Evolutionary conservation across 2,113 vertebrate species (phyloP).

Genomic region (Gallinago paraguaiae): DNA sequence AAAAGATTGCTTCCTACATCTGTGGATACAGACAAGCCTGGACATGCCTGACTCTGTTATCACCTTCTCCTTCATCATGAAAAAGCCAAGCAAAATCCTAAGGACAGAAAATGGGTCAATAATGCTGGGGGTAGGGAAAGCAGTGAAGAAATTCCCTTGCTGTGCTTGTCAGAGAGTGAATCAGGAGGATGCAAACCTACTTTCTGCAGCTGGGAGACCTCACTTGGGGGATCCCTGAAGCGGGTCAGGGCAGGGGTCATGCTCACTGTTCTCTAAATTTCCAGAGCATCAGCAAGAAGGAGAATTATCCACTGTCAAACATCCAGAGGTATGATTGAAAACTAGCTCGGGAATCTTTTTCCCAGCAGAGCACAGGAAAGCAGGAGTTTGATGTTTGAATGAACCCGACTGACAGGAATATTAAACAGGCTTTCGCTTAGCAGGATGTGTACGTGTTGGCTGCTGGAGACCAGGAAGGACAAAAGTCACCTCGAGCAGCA

Average conservation of each 20-base stretch:
- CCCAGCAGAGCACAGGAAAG: neutral
- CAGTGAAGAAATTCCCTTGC: neutral
- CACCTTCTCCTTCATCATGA: neutral
- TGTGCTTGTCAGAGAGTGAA: neutral
- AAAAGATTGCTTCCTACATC: neutral
- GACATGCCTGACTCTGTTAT: neutral
- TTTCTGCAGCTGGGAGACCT: constrained; percentile 2
- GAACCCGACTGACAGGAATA: neutral
- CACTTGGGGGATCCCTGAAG: neutral
- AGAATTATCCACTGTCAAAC: neutral
- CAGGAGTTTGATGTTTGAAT: neutral
- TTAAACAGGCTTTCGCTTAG: neutral
- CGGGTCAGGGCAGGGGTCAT: neutral
- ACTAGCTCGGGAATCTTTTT: neutral
- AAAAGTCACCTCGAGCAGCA: neutral
- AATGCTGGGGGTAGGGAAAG: neutral
- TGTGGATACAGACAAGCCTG: neutral
- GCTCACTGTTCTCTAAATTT: neutral
- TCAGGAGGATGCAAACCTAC: neutral
- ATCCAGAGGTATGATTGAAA: neutral
- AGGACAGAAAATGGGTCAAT: neutral
- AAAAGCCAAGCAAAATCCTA: neutral
- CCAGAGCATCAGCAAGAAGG: neutral
- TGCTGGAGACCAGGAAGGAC: neutral
- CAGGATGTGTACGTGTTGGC: fast-evolving